These are phyloP conservation scores for Andricus grossulariae DNA, from an alignment of 1,140 invertebrate species.

Conservation along the genomic window DNA sequence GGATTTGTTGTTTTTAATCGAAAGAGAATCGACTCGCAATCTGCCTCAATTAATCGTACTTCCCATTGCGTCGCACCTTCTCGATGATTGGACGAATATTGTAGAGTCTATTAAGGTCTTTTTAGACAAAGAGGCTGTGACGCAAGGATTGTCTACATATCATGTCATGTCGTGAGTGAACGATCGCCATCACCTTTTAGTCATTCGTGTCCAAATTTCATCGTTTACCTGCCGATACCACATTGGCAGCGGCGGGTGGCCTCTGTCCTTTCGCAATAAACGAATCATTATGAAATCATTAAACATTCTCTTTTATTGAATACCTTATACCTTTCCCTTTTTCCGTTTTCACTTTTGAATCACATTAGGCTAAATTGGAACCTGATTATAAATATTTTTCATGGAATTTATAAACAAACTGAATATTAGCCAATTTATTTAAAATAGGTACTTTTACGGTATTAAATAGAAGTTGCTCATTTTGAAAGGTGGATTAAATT, in stretches of 20 bases:
- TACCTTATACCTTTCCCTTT: not conserved
- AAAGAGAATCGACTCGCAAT: constrained; percentile 53
- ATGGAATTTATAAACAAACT: too few relatives aligned
- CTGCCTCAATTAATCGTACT: constrained; percentile 51
- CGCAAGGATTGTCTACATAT: constrained; percentile 64
- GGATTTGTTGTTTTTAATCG: constrained; percentile 34
- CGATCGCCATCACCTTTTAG: constrained; percentile 74
- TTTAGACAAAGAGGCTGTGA: constrained; percentile 38
- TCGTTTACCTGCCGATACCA: constrained; percentile 64
- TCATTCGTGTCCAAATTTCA: constrained; percentile 73
- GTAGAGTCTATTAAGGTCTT: constrained; percentile 26
- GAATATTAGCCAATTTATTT: too few relatives aligned
- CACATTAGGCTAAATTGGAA: too few relatives aligned
- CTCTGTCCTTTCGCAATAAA: constrained; percentile 76
- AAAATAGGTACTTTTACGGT: too few relatives aligned
- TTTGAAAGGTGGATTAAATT: too few relatives aligned
- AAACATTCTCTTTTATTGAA: constrained; percentile 42
- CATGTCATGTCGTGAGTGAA: constrained; percentile 72
- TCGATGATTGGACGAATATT: constrained; percentile 30
- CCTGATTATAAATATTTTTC: too few relatives aligned
- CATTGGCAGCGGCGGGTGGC: constrained; percentile 68
- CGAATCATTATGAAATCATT: constrained; percentile 72
- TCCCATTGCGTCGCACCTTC: constrained; percentile 58
- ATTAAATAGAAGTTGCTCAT: too few relatives aligned
- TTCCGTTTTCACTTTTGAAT: not conserved